Conservation (phyloP, 1,140 invertebrate genomes). For the Tetranychus cinnabarinus region DNA sequence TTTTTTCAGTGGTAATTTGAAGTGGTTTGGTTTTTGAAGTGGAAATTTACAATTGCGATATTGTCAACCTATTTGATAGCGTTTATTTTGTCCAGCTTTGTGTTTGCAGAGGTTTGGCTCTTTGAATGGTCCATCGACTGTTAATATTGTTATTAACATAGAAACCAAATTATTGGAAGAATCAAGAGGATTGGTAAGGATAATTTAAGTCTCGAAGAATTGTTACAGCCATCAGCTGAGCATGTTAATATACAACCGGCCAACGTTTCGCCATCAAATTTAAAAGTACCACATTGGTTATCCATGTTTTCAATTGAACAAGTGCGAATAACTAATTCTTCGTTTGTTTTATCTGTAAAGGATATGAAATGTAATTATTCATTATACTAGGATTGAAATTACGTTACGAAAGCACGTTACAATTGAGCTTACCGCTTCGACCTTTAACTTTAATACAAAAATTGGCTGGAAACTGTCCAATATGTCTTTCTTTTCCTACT, state of each 20-base stretch:
- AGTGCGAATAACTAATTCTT: slow-evolving; percentile 25
- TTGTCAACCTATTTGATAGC: too few species aligned
- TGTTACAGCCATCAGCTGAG: slow-evolving; percentile 27
- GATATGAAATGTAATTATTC: background rate
- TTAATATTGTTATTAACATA: too few species aligned
- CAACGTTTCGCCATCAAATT: slow-evolving; percentile 23
- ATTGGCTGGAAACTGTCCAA: slow-evolving; percentile 32
- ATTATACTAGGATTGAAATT: background rate
- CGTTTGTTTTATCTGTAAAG: slow-evolving; percentile 16
- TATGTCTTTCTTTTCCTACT: slow-evolving; percentile 29
- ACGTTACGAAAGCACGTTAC: background rate
- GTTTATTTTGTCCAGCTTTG: too few species aligned
- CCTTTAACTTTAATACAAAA: slow-evolving; percentile 34
- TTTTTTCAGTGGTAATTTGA: too few species aligned
- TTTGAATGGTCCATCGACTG: too few species aligned
- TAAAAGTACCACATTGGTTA: slow-evolving; percentile 28
- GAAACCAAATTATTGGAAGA: too few species aligned
- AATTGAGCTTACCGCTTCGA: slow-evolving; percentile 20
- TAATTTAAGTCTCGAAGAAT: too few species aligned
- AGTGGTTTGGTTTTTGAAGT: too few species aligned
- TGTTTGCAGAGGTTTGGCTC: too few species aligned
- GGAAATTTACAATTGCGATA: too few species aligned
- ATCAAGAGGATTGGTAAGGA: too few species aligned
- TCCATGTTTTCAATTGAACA: slow-evolving; percentile 33
- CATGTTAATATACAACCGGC: slow-evolving; percentile 32